phyloP scores from a whole-genome alignment of 1,140 invertebrate species.

The Laupala kohalensis region DNA sequence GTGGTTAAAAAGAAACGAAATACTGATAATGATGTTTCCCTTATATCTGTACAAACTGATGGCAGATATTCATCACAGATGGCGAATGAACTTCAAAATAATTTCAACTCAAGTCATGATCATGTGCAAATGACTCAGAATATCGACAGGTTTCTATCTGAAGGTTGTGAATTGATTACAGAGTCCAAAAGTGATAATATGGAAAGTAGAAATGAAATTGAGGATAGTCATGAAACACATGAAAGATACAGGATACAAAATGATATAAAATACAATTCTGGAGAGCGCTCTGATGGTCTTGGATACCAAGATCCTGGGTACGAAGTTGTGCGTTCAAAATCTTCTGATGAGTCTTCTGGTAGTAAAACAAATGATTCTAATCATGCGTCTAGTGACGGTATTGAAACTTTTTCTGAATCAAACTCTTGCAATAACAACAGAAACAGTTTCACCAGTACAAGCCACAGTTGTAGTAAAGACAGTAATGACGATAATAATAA shows the following conservation, averaged over 20 bases:
- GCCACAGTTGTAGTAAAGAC: slow-evolving; percentile 32
- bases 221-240: background rate
- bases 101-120: background rate
- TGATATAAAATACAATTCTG: background rate
- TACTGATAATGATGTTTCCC: slow-evolving; percentile 22
- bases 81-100: no score
- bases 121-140: background rate
- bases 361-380: slow-evolving; percentile 11
- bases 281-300: background rate
- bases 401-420: background rate
- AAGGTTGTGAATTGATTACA: background rate
- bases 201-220: background rate
- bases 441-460: slow-evolving; percentile 19
- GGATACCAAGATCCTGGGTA: slow-evolving; percentile 13
- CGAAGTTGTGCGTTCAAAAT: slow-evolving; percentile 9
- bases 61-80: slow-evolving; percentile 1
- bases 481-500: slow-evolving; percentile 14
- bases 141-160: background rate
- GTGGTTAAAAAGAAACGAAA: slow-evolving; percentile 52
- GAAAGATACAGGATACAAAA: background rate
- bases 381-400: slow-evolving; percentile 9
- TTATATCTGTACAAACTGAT: slow-evolving; percentile 21
- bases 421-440: background rate
- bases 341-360: slow-evolving; percentile 11
- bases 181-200: background rate